phyloP scores from a whole-genome alignment of 1,140 invertebrate genomes.

The Rhopalosiphum maidis region DNA sequence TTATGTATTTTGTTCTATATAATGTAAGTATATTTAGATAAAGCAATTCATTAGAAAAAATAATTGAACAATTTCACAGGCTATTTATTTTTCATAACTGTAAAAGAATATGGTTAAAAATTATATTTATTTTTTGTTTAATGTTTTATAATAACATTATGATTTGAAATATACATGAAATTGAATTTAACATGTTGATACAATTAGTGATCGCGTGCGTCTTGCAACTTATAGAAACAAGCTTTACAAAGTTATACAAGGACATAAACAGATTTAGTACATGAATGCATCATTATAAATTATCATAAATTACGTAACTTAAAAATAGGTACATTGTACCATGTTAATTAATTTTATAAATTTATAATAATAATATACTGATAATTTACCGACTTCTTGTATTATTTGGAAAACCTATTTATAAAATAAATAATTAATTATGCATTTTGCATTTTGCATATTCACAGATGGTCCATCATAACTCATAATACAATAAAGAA shows the following conservation, averaged over 20 bases:
- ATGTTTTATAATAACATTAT: background rate
- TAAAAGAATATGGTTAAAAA: background rate
- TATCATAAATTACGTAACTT: background rate
- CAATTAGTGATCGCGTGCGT: background rate
- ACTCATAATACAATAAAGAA: background rate
- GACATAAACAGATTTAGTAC: background rate
- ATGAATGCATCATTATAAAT: background rate
- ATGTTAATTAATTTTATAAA: conserved; percentile 20
- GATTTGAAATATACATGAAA: background rate
- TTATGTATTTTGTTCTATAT: background rate
- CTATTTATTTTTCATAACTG: no score
- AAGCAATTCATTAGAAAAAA: background rate
- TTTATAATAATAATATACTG: background rate
- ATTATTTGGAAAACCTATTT: background rate
- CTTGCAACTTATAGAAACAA: background rate
- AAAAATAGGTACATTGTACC: background rate
- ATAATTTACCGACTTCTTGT: background rate
- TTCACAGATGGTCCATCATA: background rate
- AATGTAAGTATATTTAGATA: background rate
- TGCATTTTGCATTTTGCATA: background rate
- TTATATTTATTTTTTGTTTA: background rate
- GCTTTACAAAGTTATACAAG: background rate
- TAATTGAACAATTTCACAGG: no score
- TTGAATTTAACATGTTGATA: background rate
- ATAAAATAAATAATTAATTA: conserved; percentile 9